These are phyloP conservation scores for Anguilla japonica DNA, from an alignment of 2,113 vertebrate genomes.

Conservation along the genomic window DNA sequence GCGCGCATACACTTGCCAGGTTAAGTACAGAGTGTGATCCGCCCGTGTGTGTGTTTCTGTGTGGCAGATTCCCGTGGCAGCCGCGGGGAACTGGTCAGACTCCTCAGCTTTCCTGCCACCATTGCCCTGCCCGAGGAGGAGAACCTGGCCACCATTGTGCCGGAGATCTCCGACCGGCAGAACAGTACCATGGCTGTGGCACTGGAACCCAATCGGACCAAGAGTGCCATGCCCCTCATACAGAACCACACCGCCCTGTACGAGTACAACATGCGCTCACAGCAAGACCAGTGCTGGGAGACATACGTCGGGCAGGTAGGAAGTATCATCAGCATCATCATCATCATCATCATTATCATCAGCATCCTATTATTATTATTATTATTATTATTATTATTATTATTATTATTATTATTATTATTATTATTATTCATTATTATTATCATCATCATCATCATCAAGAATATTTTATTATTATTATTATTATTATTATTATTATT, in stretches of 20 bases:
- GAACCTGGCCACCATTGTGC: conserved; percentile 64
- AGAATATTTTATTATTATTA: not conserved
- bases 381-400: too few species aligned
- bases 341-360: too few species aligned
- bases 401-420: too few species aligned
- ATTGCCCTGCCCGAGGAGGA: conserved; percentile 55
- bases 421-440: too few species aligned
- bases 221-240: conserved; percentile 28
- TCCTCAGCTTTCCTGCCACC: conserved; percentile 63
- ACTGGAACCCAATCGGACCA: conserved; percentile 39
- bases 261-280: conserved; percentile 59
- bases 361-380: too few species aligned
- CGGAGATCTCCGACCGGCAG: conserved; percentile 31
- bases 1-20: too few species aligned
- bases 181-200: not conserved
- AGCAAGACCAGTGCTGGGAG: conserved; percentile 92
- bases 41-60: not conserved
- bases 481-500: too few species aligned
- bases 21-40: not conserved
- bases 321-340: too few species aligned
- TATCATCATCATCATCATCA: too few species aligned
- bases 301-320: conserved; percentile 93
- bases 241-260: conserved; percentile 70
- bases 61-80: conserved; percentile 46
- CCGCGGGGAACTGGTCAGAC: conserved; percentile 61